Evolutionary conservation across 2,113 vertebrate species (phyloP), one percentile per base, ranked within the genome.

Genomic region (Balaeniceps rex): DNA sequence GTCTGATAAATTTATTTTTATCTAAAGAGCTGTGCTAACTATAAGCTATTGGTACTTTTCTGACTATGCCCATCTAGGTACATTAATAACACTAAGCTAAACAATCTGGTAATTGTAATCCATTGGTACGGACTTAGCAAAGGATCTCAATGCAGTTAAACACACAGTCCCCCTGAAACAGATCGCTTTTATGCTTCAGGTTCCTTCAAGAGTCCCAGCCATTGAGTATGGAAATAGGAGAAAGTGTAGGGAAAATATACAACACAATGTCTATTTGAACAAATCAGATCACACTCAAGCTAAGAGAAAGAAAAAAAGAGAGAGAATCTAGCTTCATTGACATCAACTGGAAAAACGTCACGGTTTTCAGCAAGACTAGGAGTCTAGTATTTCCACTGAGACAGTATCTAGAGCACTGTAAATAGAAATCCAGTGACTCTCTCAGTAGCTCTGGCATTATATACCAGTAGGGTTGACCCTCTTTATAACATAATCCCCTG

Each of bases 131-230:
- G n/a, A 55, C 29, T 58, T 42, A 15, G 46, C 16, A 80, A 44
- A 71, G 46, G 33, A 70, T 60, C 25, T 82, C 1, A 1, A 10
- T 28, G 40, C 29, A 68, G 46, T 51, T 42, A 65, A 47, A 69
- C 28, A 44, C 64, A 57, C 31, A 71, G 21, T 57, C 34, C 26
- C 5, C 5, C 68, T 80, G 42, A 87, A 72, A 58, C 19, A 91
- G 46, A 38, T 63, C 0, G 5, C 14, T 74, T 31, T 72, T 44
- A 44, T 0, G 0, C 29, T 63, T 65, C 29, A 54, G 17, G 47
- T 57, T 58, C 57, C 38, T 84, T 76, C 65, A 76, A 69, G 83
- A 74, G 25, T 63, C 29, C 36, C 46, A 78, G 44, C 4, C 22
- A 15, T 16, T 78, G 33, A n/a, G 54, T 49, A 55, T 0, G 12